Evolutionary conservation across 1,140 invertebrate genomes (phyloP), one percentile per base, ranked within the genome.

Genomic region (Penaeus vannamei): DNA sequence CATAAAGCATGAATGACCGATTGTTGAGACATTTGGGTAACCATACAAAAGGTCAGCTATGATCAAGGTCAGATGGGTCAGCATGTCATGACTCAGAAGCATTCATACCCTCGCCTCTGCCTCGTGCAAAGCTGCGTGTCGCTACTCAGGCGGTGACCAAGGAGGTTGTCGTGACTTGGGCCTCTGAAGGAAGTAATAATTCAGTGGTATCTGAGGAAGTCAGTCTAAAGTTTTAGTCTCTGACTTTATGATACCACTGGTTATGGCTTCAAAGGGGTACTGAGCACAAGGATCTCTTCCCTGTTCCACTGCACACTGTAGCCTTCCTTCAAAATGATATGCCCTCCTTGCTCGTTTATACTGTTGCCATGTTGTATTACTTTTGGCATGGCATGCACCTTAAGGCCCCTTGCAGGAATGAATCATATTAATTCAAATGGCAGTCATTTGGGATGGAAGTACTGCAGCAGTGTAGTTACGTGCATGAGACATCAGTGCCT

Each of bases 121-220:
- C 87, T 89, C 87, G 82, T 89, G 87, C 81, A 89, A 89, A 89
- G 87, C 82, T 89, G 87, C 87, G 87, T 89, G 87, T 89, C 62
- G 87, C 87, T 89, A 72, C 82, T 84, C 87, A 89, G 87, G 69
- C 42, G 87, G 87, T 89, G 87, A 89, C 69, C 64, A 80, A 42
- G 80, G 36, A 72, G 61, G 79, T 53, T 79, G 85, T 61, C 59
- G 85, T 77, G 32, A 61, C 85, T 79, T 61, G 60, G 85, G n/a
- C 19, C 61, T 46, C 77, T 64, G 42, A 53, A 62, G 46, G 66
- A 81, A 7, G 81, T 32, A 12, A 32, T 14, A 32, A 84, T 20
- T 23, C 46, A 53, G 46, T 53, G 46, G 46, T 53, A 53, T 8
- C 3, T 53, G 46, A 53, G 14, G 46, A 53, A 53, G 46, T 53